Percentiles rank a stretch among this genome's conserved stretches.
Evolutionary conservation across 2,888 invertebrate species (phyloP).

Genomic region (Gandaritis pyraliata): DNA sequence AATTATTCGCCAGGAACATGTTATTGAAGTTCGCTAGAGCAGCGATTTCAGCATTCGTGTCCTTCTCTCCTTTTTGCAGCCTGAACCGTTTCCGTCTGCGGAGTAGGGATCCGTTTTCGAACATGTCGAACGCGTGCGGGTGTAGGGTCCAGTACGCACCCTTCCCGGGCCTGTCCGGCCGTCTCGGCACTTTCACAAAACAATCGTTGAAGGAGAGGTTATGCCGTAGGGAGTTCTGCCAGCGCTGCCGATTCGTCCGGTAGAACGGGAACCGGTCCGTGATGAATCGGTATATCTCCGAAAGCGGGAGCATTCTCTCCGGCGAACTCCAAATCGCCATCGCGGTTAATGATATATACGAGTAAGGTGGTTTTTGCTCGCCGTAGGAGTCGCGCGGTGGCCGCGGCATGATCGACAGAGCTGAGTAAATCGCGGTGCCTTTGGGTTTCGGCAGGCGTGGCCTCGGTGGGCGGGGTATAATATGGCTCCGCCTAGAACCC

Average conservation of each 20-base stretch:
- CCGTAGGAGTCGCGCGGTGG: constrained; percentile 91
- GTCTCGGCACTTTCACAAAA: constrained; percentile 94
- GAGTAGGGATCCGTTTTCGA: constrained; percentile 94
- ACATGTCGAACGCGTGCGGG: constrained; percentile 93
- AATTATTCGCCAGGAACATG: constrained; percentile 78
- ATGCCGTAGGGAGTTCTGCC: constrained; percentile 93
- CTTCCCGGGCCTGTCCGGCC: constrained; percentile 92
- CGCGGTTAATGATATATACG: constrained; percentile 71
- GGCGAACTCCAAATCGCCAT: constrained; percentile 99
- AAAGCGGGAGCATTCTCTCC: constrained; percentile 96
- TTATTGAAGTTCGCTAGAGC: constrained; percentile 87
- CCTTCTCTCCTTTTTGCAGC: constrained; percentile 66
- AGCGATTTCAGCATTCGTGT: constrained; percentile 85
- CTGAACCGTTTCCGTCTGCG: constrained; percentile 93
- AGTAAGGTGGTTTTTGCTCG: constrained; percentile 90
- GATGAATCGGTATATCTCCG: constrained; percentile 88
- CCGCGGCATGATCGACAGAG: constrained; percentile 91
- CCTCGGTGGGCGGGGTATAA: constrained; percentile 44
- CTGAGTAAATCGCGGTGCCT: constrained; percentile 88
- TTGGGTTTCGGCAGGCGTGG: constrained; percentile 58
- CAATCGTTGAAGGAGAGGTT: constrained; percentile 98
- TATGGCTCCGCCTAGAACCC: constrained; percentile 44
- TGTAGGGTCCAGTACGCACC: constrained; percentile 94
- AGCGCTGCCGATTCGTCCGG: constrained; percentile 93
- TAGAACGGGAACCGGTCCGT: constrained; percentile 96